Evolutionary conservation across 35 echinoderm and acorn worm genomes (phyloP).

Genomic region (Heliocidaris tuberculata): DNA sequence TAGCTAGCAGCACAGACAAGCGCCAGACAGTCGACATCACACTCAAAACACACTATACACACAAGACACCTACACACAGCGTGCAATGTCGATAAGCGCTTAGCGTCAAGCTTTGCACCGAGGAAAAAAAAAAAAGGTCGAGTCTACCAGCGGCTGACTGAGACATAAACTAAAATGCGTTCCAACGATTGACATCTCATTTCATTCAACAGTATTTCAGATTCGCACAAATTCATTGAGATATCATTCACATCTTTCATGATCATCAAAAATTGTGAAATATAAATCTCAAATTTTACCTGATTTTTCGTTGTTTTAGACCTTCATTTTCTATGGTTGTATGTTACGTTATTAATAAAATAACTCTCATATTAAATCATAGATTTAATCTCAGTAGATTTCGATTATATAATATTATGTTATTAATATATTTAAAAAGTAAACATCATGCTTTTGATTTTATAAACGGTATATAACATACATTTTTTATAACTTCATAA

Average conservation of each 20-base stretch:
- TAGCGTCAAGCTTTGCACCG: constrained; percentile 14
- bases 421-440: no score
- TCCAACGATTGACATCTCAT: not conserved
- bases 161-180: not conserved
- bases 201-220: not conserved
- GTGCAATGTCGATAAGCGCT: not conserved
- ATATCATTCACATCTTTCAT: not conserved
- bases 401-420: no score
- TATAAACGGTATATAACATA: no score
- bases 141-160: not conserved
- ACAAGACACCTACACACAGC: not conserved
- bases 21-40: not conserved
- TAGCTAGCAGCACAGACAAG: not conserved
- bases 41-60: not conserved
- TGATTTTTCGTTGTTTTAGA: constrained; percentile 44
- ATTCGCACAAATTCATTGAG: not conserved
- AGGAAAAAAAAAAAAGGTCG: constrained; percentile 38
- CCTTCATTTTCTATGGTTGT: constrained; percentile 25
- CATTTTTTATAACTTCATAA: no score
- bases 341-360: not conserved
- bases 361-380: not conserved
- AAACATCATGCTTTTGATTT: no score
- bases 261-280: not conserved
- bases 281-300: constrained; percentile 43
- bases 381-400: not conserved